Evolutionary conservation across 2,797 vertebrate genomes (phyloP).

Genomic region (Gorsachius magnificus): DNA sequence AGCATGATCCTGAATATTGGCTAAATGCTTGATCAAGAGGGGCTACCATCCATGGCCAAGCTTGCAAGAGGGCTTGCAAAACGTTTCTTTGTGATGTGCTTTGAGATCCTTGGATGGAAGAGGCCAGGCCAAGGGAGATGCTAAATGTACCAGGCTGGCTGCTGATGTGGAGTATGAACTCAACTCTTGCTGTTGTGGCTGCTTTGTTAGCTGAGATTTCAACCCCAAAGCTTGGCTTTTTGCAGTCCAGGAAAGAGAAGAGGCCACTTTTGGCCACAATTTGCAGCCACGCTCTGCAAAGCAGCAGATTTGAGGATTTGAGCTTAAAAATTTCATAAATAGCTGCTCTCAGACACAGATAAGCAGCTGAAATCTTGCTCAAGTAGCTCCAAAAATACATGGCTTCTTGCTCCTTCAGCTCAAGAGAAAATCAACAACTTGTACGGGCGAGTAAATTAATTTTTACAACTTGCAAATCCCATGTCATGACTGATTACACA

Average conservation of each 20-base stretch:
- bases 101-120: not conserved
- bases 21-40: not conserved
- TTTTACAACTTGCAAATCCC: not conserved
- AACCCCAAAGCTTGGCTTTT: not conserved
- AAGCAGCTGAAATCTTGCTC: not conserved
- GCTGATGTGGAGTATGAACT: not conserved
- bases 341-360: not conserved
- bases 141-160: not conserved
- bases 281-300: not conserved
- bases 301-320: not conserved
- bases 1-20: not conserved
- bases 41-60: not conserved
- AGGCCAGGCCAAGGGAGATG: not conserved
- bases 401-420: not conserved
- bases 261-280: not conserved
- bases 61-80: not conserved
- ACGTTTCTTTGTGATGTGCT: not conserved
- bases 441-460: not conserved
- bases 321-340: not conserved
- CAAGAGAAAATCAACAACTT: not conserved
- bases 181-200: not conserved
- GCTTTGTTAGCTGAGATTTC: not conserved
- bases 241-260: not conserved
- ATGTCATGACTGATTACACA: not conserved
- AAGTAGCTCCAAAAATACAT: not conserved